Evolutionary conservation across 37 sponge, comb jelly and placozoan species (phyloP), one percentile per base, ranked within the genome.

Genomic region (Agelas oroides): DNA sequence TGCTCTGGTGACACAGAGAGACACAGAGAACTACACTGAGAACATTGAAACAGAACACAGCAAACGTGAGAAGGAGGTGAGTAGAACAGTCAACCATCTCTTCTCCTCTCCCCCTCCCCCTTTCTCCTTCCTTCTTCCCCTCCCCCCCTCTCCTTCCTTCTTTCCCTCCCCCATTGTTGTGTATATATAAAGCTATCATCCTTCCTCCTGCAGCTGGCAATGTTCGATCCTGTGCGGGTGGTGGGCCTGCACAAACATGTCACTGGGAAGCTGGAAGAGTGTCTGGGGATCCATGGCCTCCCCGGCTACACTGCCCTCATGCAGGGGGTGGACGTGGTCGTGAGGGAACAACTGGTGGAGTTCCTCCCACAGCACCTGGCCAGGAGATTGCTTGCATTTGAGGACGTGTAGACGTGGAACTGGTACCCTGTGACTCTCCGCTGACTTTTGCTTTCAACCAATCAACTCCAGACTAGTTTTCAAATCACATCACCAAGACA

Each of bases 151-250:
- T 8, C 20, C 6, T 18, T 19, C 17, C 5, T 33, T 6, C 2
- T 30, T 19, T 13, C 69, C 27, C 69, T 33, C 30, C 6, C 69
- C 8, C 36, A 8, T 3, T 19, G 6, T 68, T n/a, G n/a, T n/a
- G n/a, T n/a, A n/a, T n/a, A n/a, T n/a, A n/a, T n/a, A n/a, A n/a
- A n/a, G n/a, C n/a, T n/a, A n/a, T n/a, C n/a, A n/a, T n/a, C n/a
- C n/a, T n/a, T n/a, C n/a, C 58, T 19, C 58, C 15, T 76, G 53
- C 70, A 91, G 91, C 71, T 91, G 65, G 18, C 73, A 1, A 41
- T 18, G 31, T 86, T n/a, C 75, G 91, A 91, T 64, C 87, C 91
- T 58, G 77, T 91, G 21, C 63, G 78, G 41, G 40, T 66, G 18
- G 38, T 82, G n/a, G 18, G 71, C 32, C 77, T 91, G 25, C 87